phyloP scores from a whole-genome alignment of 2,797 vertebrate species.

The Enteromius mattozi region DNA sequence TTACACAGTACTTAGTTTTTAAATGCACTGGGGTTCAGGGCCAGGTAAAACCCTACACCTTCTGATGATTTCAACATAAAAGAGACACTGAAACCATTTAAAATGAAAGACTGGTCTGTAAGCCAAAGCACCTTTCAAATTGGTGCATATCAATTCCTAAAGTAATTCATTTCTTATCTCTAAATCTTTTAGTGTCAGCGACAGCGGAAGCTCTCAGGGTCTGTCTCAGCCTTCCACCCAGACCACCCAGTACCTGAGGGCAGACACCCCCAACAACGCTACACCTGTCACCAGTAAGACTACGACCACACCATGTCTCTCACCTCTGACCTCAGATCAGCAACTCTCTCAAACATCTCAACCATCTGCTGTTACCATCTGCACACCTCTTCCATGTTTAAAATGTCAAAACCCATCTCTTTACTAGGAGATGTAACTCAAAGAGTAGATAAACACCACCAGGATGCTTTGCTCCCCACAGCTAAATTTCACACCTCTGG shows the following conservation, averaged over 20 bases:
- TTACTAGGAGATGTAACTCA: background rate
- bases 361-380: slow-evolving; percentile 6
- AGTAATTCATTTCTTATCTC: background rate
- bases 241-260: slow-evolving; percentile 97
- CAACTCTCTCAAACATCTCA: slow-evolving; percentile 10
- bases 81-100: background rate
- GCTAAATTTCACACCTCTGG: slow-evolving; percentile 15
- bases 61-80: background rate
- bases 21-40: slow-evolving; percentile 10
- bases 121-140: background rate
- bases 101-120: background rate
- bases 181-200: slow-evolving; percentile 84
- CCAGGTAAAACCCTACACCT: slow-evolving; percentile 14
- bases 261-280: slow-evolving; percentile 97
- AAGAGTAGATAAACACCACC: slow-evolving; percentile 2
- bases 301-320: slow-evolving; percentile 13
- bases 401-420: background rate
- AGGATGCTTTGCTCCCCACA: background rate
- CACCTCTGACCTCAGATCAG: slow-evolving; percentile 17
- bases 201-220: slow-evolving; percentile 96
- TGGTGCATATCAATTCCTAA: background rate
- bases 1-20: slow-evolving; percentile 50
- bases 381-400: background rate
- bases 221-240: slow-evolving; percentile 97
- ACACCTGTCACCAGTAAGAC: slow-evolving; percentile 96